phyloP scores from a whole-genome alignment of 2,113 vertebrate species.

The Sinosuthora webbiana region DNA sequence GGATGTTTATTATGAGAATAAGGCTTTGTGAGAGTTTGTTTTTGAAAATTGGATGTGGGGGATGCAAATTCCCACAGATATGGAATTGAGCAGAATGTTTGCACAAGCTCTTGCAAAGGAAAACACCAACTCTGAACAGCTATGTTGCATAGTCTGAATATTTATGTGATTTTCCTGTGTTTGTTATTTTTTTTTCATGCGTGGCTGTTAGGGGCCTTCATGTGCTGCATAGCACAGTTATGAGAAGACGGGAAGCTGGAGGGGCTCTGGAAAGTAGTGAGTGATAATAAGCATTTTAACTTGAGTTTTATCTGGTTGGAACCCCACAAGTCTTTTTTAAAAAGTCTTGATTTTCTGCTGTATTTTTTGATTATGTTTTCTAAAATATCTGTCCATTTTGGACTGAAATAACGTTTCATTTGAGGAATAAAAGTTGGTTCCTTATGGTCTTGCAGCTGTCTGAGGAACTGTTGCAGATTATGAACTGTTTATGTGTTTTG shows the following conservation, averaged over 20 bases:
- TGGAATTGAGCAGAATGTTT: constrained; percentile 16
- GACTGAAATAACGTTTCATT: background rate
- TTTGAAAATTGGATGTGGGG: background rate
- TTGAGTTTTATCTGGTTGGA: background rate
- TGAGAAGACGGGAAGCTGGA: background rate
- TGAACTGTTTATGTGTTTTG: constrained; percentile 29
- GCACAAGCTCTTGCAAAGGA: background rate
- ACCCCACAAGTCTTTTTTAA: background rate
- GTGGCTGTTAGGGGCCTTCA: background rate
- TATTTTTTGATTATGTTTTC: background rate
- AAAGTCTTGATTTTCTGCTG: background rate
- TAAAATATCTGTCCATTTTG: background rate
- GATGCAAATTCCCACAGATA: constrained; percentile 15
- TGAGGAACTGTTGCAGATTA: background rate
- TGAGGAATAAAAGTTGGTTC: background rate
- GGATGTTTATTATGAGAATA: constrained; percentile 17
- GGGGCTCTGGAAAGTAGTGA: background rate
- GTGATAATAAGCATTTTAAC: background rate
- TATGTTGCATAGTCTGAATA: background rate
- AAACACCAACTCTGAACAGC: background rate
- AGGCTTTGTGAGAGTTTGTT: background rate
- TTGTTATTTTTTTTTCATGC: background rate
- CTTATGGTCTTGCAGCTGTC: background rate
- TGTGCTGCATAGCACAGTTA: background rate
- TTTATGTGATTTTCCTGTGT: constrained; percentile 8